Evolutionary conservation across 2,113 vertebrate species (phyloP).

Genomic region (Melanocharis versteri): DNA sequence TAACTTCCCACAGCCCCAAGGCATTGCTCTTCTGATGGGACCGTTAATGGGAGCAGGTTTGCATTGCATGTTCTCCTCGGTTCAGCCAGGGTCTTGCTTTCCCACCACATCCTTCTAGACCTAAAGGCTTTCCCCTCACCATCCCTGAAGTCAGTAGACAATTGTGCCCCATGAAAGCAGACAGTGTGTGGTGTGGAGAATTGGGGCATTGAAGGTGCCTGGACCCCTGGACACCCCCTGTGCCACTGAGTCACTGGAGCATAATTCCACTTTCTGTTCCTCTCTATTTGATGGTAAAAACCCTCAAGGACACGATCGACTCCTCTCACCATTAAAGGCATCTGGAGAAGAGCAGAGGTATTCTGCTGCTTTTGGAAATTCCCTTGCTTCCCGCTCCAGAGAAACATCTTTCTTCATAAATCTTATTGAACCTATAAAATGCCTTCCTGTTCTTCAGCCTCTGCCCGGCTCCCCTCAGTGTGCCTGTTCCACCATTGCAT

Average conservation of each 20-base stretch:
- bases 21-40: neutral
- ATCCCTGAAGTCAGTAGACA: neutral
- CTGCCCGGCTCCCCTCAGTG: neutral
- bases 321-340: neutral
- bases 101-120: neutral
- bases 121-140: neutral
- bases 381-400: neutral
- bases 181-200: neutral
- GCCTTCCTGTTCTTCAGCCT: neutral
- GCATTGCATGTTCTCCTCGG: neutral
- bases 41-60: neutral
- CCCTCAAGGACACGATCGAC: neutral
- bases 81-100: neutral
- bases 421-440: slow-evolving; percentile 27
- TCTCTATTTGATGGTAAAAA: neutral
- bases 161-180: neutral
- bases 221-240: neutral
- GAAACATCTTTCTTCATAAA: neutral
- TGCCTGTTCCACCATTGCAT: neutral
- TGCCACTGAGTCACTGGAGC: neutral
- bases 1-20: neutral
- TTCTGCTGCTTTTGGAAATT: slow-evolving; percentile 7
- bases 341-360: neutral
- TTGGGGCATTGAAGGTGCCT: neutral
- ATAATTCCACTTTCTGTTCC: neutral